Conservation (phyloP, 2,888 invertebrate species). For the Netelia virgata region DNA sequence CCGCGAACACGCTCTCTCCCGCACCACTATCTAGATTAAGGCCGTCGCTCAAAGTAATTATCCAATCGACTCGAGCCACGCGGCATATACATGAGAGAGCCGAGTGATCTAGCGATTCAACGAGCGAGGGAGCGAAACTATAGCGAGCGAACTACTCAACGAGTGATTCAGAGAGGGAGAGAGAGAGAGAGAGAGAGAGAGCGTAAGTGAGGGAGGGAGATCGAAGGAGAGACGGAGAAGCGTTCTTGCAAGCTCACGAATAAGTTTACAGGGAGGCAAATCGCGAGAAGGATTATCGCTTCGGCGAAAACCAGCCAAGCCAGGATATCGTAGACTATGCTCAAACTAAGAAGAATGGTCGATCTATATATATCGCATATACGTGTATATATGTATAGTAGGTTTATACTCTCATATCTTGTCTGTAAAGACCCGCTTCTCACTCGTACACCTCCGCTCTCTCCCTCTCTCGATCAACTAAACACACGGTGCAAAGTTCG, state of each 20-base stretch:
- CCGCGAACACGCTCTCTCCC: slow-evolving; percentile 43
- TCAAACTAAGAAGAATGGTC: slow-evolving; percentile 45
- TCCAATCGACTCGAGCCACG: slow-evolving; percentile 72
- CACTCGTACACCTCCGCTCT: background rate
- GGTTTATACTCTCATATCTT: slow-evolving; percentile 1
- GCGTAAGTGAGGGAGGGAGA: slow-evolving; percentile 8
- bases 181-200: slow-evolving; percentile 32
- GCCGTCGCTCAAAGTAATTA: slow-evolving; percentile 74
- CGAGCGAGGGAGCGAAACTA: slow-evolving; percentile 35
- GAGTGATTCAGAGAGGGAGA: slow-evolving; percentile 26
- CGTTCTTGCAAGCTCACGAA: slow-evolving; percentile 13
- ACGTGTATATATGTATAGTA: slow-evolving; percentile 15
- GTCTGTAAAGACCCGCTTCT: slow-evolving; percentile 17
- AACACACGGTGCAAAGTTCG: slow-evolving; percentile 46
- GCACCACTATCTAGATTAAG: slow-evolving; percentile 70
- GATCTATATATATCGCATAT: slow-evolving; percentile 20
- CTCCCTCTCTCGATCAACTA: slow-evolving; percentile 43
- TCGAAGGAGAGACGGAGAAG: slow-evolving; percentile 3
- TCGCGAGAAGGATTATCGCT: slow-evolving; percentile 60
- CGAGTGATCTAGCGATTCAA: slow-evolving; percentile 45
- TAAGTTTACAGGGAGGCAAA: slow-evolving; percentile 58
- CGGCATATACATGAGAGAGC: slow-evolving; percentile 39
- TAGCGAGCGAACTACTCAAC: slow-evolving; percentile 53
- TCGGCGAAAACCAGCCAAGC: slow-evolving; percentile 46
- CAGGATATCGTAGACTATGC: slow-evolving; percentile 41